Percentiles rank a stretch among this genome's conserved stretches.
Evolutionary conservation across 2,113 vertebrate species (phyloP).

Genomic region (Hyaena hyaena): DNA sequence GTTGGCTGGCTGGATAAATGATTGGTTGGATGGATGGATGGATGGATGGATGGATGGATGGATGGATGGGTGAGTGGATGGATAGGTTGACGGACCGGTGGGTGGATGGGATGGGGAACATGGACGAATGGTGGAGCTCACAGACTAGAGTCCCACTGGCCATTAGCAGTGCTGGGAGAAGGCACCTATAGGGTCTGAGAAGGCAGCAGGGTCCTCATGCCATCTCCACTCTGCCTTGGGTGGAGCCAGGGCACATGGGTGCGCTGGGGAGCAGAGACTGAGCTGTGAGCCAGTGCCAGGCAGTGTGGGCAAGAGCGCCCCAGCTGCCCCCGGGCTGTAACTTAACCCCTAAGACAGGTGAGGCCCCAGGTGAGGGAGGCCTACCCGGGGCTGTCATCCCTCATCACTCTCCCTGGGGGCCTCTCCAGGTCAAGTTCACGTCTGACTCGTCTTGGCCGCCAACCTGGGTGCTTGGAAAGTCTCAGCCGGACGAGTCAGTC

Average conservation of each 20-base stretch:
- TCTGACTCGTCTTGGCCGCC: no score
- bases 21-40: rapidly evolving
- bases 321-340: background rate
- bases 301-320: background rate
- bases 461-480: background rate
- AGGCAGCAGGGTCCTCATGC: background rate
- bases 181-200: background rate
- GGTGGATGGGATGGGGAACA: rapidly evolving
- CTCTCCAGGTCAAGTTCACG: rapidly evolving
- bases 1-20: rapidly evolving
- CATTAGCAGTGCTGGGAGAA: background rate
- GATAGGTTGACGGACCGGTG: no score
- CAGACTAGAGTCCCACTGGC: background rate
- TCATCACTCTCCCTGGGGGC: rapidly evolving
- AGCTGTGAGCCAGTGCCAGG: no score
- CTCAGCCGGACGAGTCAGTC: background rate
- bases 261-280: background rate
- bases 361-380: background rate
- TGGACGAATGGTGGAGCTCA: background rate
- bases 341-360: background rate
- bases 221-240: no score
- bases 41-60: rapidly evolving
- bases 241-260: background rate
- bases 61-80: background rate
- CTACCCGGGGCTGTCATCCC: no score